Evolutionary conservation across 2,888 invertebrate species (phyloP).

Genomic region (Bimastos eiseni): DNA sequence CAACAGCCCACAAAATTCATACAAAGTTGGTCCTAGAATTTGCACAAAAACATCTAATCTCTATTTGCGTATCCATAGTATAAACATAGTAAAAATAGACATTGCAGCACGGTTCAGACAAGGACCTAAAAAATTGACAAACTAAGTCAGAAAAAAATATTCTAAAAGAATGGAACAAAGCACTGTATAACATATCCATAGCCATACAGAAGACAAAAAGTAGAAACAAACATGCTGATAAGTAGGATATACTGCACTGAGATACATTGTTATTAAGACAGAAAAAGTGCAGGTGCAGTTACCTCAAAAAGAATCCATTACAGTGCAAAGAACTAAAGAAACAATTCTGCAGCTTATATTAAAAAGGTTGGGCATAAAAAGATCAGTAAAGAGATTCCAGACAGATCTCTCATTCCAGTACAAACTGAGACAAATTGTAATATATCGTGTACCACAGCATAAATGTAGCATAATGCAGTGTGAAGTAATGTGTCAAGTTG

Average conservation of each 20-base stretch:
- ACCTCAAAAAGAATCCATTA: neutral
- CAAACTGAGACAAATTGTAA: too few species aligned
- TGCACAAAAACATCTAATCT: neutral
- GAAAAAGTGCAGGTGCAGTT: neutral
- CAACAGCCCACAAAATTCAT: neutral
- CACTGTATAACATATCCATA: neutral
- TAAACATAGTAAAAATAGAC: neutral
- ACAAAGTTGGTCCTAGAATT: neutral
- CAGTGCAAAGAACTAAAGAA: neutral
- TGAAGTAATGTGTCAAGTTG: neutral
- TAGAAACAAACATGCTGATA: neutral
- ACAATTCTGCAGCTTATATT: neutral
- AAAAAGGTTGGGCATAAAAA: neutral
- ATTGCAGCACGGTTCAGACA: neutral
- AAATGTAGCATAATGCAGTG: neutral
- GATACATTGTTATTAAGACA: neutral
- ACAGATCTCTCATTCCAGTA: neutral
- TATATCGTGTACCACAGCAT: too few species aligned
- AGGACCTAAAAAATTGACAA: neutral
- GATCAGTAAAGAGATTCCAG: neutral
- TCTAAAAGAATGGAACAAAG: neutral
- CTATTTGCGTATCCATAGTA: neutral
- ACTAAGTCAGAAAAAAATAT: neutral
- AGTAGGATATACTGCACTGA: neutral
- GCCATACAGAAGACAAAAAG: neutral